These are phyloP conservation scores for Bubo bubo DNA, from an alignment of 2,113 vertebrate genomes.

Conservation along the genomic window DNA sequence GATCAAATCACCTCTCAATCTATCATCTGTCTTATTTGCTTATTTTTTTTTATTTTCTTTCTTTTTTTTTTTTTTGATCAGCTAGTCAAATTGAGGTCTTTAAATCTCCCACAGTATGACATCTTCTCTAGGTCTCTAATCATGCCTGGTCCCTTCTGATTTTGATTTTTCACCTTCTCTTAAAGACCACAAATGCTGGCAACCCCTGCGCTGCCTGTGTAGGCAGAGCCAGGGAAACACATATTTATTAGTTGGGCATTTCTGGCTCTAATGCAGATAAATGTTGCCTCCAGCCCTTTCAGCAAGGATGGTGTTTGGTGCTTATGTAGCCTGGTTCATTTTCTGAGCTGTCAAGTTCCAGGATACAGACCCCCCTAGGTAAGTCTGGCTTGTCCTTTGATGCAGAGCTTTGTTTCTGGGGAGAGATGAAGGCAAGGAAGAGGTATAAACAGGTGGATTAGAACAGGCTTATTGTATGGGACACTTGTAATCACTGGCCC, in stretches of 20 bases:
- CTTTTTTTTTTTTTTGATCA: neutral
- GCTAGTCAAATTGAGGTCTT: neutral
- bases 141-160: neutral
- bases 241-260: neutral
- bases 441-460: neutral
- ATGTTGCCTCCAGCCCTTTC: neutral
- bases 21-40: neutral
- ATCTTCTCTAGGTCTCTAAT: neutral
- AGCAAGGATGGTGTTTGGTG: neutral
- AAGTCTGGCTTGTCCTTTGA: neutral
- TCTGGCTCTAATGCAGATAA: neutral
- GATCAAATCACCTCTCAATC: neutral
- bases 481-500: neutral
- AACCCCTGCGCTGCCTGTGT: neutral
- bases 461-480: neutral
- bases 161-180: neutral
- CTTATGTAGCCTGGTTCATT: neutral
- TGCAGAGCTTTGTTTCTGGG: neutral
- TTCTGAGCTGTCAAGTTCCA: neutral
- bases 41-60: neutral
- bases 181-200: neutral
- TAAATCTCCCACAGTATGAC: fast-evolving
- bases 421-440: neutral
- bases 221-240: neutral
- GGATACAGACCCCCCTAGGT: neutral